phyloP scores from a whole-genome alignment of 2,888 invertebrate genomes.

The Gastrophysa polygoni region DNA sequence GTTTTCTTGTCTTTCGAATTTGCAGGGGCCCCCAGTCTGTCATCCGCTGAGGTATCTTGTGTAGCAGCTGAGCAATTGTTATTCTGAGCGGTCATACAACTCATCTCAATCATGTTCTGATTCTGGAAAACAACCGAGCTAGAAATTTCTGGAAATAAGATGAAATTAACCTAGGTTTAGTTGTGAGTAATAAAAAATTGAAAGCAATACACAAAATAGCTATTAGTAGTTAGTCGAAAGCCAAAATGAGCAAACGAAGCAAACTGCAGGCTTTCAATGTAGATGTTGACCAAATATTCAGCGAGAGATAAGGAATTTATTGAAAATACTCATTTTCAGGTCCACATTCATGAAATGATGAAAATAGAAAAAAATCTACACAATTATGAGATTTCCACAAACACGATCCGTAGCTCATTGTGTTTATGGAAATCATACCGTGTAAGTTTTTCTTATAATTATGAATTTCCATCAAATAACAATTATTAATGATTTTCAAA shows the following conservation, averaged over 20 bases:
- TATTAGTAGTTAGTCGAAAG: constrained; percentile 54
- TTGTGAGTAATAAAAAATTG: constrained; percentile 51
- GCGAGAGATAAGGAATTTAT: neutral
- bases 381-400: no score
- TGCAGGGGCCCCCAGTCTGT: constrained; percentile 31
- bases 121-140: constrained; percentile 61
- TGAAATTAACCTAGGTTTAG: constrained; percentile 59
- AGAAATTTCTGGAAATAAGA: constrained; percentile 60
- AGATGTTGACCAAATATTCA: neutral
- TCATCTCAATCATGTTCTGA: constrained; percentile 70
- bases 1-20: constrained; percentile 36
- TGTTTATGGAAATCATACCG: no score
- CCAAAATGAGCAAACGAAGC: neutral
- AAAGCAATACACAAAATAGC: constrained; percentile 45
- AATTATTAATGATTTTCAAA: no score
- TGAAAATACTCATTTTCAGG: no score
- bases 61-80: constrained; percentile 60
- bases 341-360: no score
- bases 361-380: no score
- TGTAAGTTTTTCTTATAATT: no score
- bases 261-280: neutral
- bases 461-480: no score
- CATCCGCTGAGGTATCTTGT: constrained; percentile 27
- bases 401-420: no score
- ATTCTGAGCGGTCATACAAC: constrained; percentile 68